Evolutionary conservation across 2,113 vertebrate species (phyloP).

Genomic region (Python bivittatus): DNA sequence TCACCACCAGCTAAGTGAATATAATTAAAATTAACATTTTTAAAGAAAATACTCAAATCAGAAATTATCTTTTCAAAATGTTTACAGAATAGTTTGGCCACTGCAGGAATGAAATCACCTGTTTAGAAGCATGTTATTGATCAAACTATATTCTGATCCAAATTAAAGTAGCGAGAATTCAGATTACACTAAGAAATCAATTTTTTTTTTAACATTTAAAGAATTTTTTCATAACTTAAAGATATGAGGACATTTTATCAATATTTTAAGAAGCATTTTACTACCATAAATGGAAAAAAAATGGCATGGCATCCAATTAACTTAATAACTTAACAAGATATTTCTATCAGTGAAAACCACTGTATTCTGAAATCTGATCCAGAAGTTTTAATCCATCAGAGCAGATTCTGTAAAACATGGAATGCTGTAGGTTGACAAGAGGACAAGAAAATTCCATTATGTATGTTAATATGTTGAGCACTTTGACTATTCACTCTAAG

Average conservation of each 20-base stretch:
- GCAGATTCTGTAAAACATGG: too few relatives aligned
- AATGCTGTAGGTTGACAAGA: background rate
- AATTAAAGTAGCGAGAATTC: background rate
- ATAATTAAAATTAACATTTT: fast-evolving
- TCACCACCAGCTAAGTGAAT: background rate
- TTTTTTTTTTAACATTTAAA: background rate
- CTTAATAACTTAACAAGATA: too few relatives aligned
- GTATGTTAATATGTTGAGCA: too few relatives aligned
- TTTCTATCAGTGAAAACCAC: background rate
- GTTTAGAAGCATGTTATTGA: background rate
- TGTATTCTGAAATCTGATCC: too few relatives aligned
- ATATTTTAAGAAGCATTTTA: constrained; percentile 9
- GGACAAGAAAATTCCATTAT: background rate
- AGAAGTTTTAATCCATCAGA: too few relatives aligned
- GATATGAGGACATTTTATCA: background rate
- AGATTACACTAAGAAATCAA: background rate
- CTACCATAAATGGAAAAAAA: background rate
- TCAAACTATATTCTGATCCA: background rate
- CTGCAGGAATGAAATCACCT: background rate
- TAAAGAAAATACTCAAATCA: background rate
- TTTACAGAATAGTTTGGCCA: background rate
- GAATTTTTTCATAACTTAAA: background rate
- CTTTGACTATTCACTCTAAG: too few relatives aligned
- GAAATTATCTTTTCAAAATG: background rate
- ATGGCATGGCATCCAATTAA: background rate